Evolutionary conservation across 2,113 vertebrate genomes (phyloP), one percentile per base, ranked within the genome.

Genomic region (Oncorhynchus mykiss): DNA sequence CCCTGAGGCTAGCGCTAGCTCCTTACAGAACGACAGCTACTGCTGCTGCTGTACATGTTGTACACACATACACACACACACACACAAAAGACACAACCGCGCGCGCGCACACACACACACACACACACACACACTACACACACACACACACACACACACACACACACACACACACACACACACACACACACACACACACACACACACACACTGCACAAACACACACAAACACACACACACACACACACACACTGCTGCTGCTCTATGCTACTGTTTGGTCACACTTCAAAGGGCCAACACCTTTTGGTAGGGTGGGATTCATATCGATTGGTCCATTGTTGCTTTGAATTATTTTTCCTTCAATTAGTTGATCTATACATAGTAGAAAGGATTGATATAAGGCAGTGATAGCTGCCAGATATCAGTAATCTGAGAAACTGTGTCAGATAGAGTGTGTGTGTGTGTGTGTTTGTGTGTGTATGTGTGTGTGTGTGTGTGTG

Each of bases 291-390:
- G 51, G 51, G 51, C 12, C 13, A 54, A 18, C 12, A n/a, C 68
- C 11, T 14, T 24, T 49, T 20, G 8, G n/a, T 49, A 13, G 22
- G 39, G 34, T 67, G 20, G 8, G n/a, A 45, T 71, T 78, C 76
- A 85, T 83, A 89, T 88, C 85, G 85, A 90, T 87, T 86, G 79
- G 64, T 67, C 67, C 65, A 67, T 85, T 87, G 85, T 85, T 81
- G 6, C 82, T 83, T 87, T 78, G 84, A 86, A 89, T 89, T 82
- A 85, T 74, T 79, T 78, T 78, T 72, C 24, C 67, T 80, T 80
- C 64, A 84, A 88, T 89, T 80, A 88, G 87, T 87, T 79, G 74
- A 45, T 45, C 8, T 39, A 39, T 39, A 39, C 39, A 45, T 45
- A 45, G 39, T 9, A 12, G 9, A 73, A 73, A 84, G 78, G 79